phyloP scores from a whole-genome alignment of 2,888 invertebrate genomes.

The Lottia gigantea region DNA sequence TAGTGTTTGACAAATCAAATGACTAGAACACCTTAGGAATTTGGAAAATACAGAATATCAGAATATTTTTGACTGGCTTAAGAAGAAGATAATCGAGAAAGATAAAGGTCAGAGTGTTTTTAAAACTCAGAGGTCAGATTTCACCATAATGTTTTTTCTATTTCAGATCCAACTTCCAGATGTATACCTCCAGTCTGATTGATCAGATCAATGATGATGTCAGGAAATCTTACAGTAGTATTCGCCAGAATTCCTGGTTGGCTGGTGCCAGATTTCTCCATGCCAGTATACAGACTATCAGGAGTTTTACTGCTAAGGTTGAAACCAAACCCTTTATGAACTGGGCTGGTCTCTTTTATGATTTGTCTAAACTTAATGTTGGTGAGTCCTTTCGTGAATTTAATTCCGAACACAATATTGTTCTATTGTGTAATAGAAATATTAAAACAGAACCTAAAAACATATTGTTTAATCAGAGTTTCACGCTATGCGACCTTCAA shows the following conservation, averaged over 20 bases:
- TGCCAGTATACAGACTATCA: conserved; percentile 43
- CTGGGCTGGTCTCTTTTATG: conserved; percentile 60
- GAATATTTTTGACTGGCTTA: too few relatives aligned
- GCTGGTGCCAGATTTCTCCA: conserved; percentile 58
- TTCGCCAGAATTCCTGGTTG: conserved; percentile 59
- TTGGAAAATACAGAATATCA: too few relatives aligned
- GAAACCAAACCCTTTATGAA: conserved; percentile 59
- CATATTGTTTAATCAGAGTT: too few relatives aligned
- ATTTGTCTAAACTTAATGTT: conserved; percentile 53
- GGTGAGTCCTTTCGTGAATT: conserved; percentile 40
- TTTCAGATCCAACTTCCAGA: conserved; percentile 55
- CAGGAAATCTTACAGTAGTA: conserved; percentile 55
- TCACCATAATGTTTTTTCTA: not conserved
- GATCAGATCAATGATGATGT: conserved; percentile 56
- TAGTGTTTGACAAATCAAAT: too few relatives aligned
- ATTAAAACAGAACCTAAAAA: too few relatives aligned
- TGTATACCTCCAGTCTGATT: conserved; percentile 51
- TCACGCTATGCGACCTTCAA: too few relatives aligned
- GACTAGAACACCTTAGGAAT: too few relatives aligned
- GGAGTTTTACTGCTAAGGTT: conserved; percentile 35
- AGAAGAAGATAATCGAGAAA: too few relatives aligned
- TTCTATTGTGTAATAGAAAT: too few relatives aligned
- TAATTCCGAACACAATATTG: too few relatives aligned
- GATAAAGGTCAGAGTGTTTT: too few relatives aligned
- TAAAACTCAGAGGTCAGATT: too few relatives aligned